Conservation (phyloP, 2,797 vertebrate genomes). For the Thalassophryne amazonica region DNA sequence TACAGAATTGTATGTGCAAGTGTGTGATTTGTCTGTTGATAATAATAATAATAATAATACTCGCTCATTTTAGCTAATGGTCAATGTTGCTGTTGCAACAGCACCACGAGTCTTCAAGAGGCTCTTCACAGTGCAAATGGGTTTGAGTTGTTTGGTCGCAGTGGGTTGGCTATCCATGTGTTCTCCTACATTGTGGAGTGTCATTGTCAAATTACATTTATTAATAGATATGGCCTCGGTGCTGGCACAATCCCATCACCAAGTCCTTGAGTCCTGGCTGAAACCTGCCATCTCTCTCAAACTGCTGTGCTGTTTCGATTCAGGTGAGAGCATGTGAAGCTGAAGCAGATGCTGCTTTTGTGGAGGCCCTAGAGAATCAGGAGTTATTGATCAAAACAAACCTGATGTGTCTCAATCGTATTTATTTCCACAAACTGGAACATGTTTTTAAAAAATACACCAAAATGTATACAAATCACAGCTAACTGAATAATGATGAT, state of each 20-base stretch:
- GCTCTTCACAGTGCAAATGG: constrained; percentile 34
- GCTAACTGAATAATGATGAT: no score
- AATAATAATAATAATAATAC: no score
- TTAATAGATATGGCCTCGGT: constrained; percentile 63
- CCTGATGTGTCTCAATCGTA: no score
- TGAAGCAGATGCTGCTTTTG: background rate
- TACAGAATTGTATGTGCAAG: no score
- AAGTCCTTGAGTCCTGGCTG: constrained; percentile 48
- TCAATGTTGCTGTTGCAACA: constrained; percentile 21
- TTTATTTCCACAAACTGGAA: no score
- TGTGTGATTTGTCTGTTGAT: no score
- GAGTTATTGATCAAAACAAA: no score
- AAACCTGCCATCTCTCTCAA: constrained; percentile 58
- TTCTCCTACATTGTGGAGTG: constrained; percentile 35
- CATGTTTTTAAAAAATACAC: no score
- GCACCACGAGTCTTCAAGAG: constrained; percentile 15
- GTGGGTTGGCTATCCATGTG: constrained; percentile 51
- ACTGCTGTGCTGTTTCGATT: constrained; percentile 26
- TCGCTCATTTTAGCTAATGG: constrained; percentile 9
- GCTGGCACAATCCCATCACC: constrained; percentile 40
- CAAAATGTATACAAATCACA: no score
- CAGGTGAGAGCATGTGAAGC: background rate
- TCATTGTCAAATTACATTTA: constrained; percentile 66
- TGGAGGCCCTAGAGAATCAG: no score
- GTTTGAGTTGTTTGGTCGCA: constrained; percentile 47